phyloP scores from a whole-genome alignment of 2,888 invertebrate species.

The Aporophyla lueneburgensis region DNA sequence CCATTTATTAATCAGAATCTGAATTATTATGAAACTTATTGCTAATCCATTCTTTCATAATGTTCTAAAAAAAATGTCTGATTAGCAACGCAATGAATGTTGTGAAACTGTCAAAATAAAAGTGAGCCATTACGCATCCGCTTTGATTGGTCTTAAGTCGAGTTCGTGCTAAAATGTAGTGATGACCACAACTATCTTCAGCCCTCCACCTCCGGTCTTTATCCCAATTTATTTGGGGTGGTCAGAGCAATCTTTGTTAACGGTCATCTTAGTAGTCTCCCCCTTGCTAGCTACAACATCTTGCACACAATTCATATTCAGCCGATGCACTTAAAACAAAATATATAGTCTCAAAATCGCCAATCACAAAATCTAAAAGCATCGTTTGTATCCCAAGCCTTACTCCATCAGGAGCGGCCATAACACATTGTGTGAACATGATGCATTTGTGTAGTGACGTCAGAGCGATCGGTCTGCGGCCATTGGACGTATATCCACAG shows the following conservation, averaged over 20 bases:
- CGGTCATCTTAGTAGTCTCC: background rate
- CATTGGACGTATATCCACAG: conserved; percentile 36
- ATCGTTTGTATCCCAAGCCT: conserved; percentile 7
- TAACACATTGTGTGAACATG: conserved; percentile 57
- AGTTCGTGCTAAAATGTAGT: too few relatives aligned
- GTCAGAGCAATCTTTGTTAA: background rate
- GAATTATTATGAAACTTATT: too few relatives aligned
- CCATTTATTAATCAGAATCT: too few relatives aligned
- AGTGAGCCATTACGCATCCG: too few relatives aligned
- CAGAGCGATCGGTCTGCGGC: conserved; percentile 40
- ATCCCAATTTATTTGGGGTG: background rate
- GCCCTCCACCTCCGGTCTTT: background rate
- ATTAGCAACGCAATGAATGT: too few relatives aligned
- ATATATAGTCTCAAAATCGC: background rate
- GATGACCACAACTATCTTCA: background rate
- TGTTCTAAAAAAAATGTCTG: too few relatives aligned
- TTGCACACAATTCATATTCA: background rate
- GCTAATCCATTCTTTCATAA: too few relatives aligned
- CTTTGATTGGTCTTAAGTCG: background rate
- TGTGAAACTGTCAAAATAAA: too few relatives aligned
- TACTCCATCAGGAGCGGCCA: conserved; percentile 41
- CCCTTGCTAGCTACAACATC: background rate
- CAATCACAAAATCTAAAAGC: background rate
- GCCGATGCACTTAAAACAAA: background rate
- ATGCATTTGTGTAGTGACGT: conserved; percentile 63